These are phyloP conservation scores for Onychostoma macrolepis DNA, from an alignment of 2,113 vertebrate genomes.

Conservation along the genomic window DNA sequence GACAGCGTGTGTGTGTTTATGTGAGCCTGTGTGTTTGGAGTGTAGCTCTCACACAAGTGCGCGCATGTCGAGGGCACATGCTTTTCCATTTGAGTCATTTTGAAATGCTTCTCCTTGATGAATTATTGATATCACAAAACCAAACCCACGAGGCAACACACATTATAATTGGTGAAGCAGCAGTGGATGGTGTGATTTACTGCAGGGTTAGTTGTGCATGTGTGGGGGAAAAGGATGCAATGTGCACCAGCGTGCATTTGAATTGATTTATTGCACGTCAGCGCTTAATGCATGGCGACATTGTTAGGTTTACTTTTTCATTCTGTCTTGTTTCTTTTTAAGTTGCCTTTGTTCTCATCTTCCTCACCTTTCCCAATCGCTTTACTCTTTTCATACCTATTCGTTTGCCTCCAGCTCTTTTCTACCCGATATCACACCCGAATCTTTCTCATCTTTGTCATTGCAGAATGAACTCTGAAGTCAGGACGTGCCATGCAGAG, in stretches of 20 bases:
- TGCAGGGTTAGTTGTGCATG: conserved; percentile 2
- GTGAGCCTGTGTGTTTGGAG: conserved; percentile 8
- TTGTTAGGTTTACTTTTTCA: conserved; percentile 25
- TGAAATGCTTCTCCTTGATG: conserved; percentile 22
- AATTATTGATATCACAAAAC: conserved; percentile 32
- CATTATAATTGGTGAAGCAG: conserved; percentile 26
- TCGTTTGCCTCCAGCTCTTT: background rate
- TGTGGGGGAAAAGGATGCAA: conserved; percentile 9
- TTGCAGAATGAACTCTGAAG: background rate
- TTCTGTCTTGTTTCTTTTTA: background rate
- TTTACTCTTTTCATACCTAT: background rate
- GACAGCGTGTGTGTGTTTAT: background rate
- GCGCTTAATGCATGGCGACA: background rate
- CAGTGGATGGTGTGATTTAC: conserved; percentile 37
- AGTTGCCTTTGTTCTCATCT: background rate
- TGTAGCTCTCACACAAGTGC: conserved; percentile 22
- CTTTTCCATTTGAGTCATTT: conserved; percentile 22
- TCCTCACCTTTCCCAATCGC: background rate
- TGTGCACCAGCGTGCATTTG: background rate
- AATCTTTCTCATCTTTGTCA: conserved; percentile 18
- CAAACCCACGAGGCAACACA: background rate
- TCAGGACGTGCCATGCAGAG: background rate
- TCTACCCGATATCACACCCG: background rate
- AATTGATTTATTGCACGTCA: conserved; percentile 29
- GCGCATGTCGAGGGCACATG: conserved; percentile 27